Base-by-base conservation (phyloP, 2,888 invertebrate species). In the Mongoloraphidia duomilia region DNA sequence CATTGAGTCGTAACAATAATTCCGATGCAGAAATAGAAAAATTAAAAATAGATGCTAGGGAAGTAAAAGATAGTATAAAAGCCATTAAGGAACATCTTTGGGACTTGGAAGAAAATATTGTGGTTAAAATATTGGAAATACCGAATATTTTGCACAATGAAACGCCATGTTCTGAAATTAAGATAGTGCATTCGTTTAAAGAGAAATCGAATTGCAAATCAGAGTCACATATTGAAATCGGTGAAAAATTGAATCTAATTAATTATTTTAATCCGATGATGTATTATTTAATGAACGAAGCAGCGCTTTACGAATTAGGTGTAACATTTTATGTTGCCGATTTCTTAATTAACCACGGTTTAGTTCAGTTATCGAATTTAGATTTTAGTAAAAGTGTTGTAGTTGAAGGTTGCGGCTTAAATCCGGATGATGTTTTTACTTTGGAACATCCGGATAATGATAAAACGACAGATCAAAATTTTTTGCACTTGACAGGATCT, bases 381-480 rank as follows among this genome's bases (percentile, higher is more conserved):
- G 88, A 90, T 67, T 88, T 90, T 67, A 74, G 77, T 6, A 78
- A 83, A 49, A 84, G 83, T 60, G 67, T 84, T 2, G 68, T 90
- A 4, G 69, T 86, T 8, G 88, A 91, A 68, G 88, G 84, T 44
- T 76, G 80, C 58, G 82, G 82, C 2, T 60, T 68, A 35, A 70
- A 79, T 59, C 76, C 77, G 40, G 69, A 73, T 3, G 69, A 79
- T n/a, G 68, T 75, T 9, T 83, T 82, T 56, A 74, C 80, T 47
- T 60, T 84, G 37, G 68, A 76, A 54, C 71, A 76, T 51, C 72
- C 74, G 49, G 71, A 74, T 41, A 74, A 79, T 45, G 65, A 74
- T 10, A 69, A 75, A 41, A 65, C 70, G 1, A 68, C 68, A 42
- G 53, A 61, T 46, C 65, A 73, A 39, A 64, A 78, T 8, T 82